Percentiles rank a stretch among this genome's conserved stretches.
Evolutionary conservation across 2,888 invertebrate genomes (phyloP).

Genomic region (Dicycla oo): DNA sequence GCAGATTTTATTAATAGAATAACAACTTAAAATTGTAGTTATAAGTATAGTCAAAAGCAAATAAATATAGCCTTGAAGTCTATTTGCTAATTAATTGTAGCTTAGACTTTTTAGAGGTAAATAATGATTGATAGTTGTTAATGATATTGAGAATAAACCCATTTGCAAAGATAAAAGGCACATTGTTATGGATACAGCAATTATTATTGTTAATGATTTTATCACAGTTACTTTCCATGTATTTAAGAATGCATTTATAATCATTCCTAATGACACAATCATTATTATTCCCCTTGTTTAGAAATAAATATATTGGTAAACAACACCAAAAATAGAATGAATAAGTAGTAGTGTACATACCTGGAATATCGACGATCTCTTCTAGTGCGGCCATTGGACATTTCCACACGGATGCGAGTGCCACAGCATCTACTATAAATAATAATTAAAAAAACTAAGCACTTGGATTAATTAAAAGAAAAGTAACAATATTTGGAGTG

Average conservation of each 20-base stretch:
- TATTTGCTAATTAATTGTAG: constrained; percentile 36
- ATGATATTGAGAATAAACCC: constrained; percentile 1
- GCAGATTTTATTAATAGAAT: constrained; percentile 51
- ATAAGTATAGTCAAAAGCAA: constrained; percentile 50
- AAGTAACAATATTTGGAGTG: background rate
- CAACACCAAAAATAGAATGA: constrained; percentile 27
- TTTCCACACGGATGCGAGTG: constrained; percentile 97
- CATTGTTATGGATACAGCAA: constrained; percentile 1
- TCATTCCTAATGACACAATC: constrained; percentile 2
- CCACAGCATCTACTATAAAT: constrained; percentile 95
- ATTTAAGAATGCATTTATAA: background rate
- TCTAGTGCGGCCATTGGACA: constrained; percentile 96
- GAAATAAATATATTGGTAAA: constrained; percentile 39
- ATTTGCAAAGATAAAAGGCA: constrained; percentile 8
- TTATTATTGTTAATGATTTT: constrained; percentile 6
- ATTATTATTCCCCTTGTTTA: constrained; percentile 31
- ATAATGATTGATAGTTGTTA: constrained; percentile 25
- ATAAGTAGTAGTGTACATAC: constrained; percentile 56
- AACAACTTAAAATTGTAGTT: constrained; percentile 39
- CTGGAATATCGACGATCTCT: constrained; percentile 91
- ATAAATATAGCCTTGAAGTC: constrained; percentile 24
- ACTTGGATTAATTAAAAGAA: background rate
- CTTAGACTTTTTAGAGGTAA: constrained; percentile 29
- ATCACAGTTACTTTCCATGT: background rate
- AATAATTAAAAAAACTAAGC: constrained; percentile 13